Evolutionary conservation across 2,888 invertebrate species (phyloP).

Genomic region (Dicyrtoma fusca): DNA sequence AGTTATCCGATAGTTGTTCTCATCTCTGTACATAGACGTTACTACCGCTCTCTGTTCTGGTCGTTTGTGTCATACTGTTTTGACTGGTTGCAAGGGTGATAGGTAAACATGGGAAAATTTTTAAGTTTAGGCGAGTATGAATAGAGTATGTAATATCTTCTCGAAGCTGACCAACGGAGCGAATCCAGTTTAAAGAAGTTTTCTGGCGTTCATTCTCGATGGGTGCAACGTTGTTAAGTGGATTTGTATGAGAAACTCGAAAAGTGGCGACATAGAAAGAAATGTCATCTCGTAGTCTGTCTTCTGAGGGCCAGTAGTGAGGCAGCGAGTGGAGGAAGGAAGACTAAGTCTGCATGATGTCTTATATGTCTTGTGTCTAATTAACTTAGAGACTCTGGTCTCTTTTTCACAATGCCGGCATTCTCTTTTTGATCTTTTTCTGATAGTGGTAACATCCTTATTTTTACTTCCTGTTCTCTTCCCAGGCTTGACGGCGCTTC

Average conservation of each 20-base stretch:
- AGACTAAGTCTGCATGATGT: slow-evolving; percentile 50
- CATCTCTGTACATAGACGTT: neutral
- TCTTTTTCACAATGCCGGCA: slow-evolving; percentile 46
- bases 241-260: slow-evolving; percentile 28
- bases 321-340: slow-evolving; percentile 41
- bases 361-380: slow-evolving; percentile 46
- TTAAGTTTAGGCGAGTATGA: neutral
- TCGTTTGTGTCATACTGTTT: neutral
- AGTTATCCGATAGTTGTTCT: no score
- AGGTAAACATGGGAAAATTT: neutral
- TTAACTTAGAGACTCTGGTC: slow-evolving; percentile 45
- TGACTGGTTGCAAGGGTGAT: neutral
- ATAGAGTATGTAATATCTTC: no score
- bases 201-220: neutral
- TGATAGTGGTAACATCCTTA: slow-evolving; percentile 45
- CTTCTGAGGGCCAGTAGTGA: neutral
- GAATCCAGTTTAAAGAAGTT: slow-evolving; percentile 12
- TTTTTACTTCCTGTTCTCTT: slow-evolving; percentile 24
- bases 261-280: slow-evolving; percentile 38
- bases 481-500: slow-evolving; percentile 8
- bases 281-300: slow-evolving; percentile 41
- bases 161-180: slow-evolving; percentile 24
- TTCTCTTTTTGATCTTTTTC: slow-evolving; percentile 49
- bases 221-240: neutral
- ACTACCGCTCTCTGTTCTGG: neutral